A percentile compares a stretch with the other conserved stretches of the same genome.
Evolutionary conservation across 2,888 invertebrate genomes (phyloP).

Genomic region (Blomia tropicalis): DNA sequence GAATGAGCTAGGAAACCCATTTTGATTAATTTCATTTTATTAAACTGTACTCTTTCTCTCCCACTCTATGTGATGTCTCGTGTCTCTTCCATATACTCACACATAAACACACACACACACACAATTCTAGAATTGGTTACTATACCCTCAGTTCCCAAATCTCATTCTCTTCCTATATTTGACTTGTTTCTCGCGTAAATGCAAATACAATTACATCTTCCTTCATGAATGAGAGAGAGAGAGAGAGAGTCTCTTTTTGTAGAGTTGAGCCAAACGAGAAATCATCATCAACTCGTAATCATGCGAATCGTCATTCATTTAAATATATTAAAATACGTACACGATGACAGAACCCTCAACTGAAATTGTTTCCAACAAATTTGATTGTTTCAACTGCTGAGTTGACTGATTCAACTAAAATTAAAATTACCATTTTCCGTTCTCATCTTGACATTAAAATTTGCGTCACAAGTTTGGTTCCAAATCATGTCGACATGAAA

Average conservation of each 20-base stretch:
- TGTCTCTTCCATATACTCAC: too few relatives aligned
- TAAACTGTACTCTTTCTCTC: too few relatives aligned
- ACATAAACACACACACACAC: too few relatives aligned
- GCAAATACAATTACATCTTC: slow-evolving; percentile 10
- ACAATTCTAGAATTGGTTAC: too few relatives aligned
- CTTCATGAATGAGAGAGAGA: too few relatives aligned
- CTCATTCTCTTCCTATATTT: not conserved
- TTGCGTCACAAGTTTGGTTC: too few relatives aligned
- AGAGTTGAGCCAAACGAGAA: not conserved
- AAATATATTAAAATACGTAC: not conserved
- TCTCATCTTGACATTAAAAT: too few relatives aligned
- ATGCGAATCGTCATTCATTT: not conserved
- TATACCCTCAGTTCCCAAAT: too few relatives aligned
- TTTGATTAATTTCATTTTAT: slow-evolving; percentile 13
- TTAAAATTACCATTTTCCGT: not conserved
- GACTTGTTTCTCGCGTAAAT: not conserved
- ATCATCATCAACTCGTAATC: slow-evolving; percentile 3
- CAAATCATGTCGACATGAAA: too few relatives aligned
- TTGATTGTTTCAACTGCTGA: too few relatives aligned
- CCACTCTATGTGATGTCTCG: not conserved
- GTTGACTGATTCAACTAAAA: not conserved
- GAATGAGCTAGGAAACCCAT: too few relatives aligned
- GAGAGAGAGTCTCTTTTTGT: too few relatives aligned
- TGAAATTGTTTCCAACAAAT: not conserved
- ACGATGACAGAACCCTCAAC: not conserved